A percentile compares a stretch with the other conserved stretches of the same genome.
Conservation (phyloP, 2,113 vertebrate genomes). For the Engraulis encrasicolus region DNA sequence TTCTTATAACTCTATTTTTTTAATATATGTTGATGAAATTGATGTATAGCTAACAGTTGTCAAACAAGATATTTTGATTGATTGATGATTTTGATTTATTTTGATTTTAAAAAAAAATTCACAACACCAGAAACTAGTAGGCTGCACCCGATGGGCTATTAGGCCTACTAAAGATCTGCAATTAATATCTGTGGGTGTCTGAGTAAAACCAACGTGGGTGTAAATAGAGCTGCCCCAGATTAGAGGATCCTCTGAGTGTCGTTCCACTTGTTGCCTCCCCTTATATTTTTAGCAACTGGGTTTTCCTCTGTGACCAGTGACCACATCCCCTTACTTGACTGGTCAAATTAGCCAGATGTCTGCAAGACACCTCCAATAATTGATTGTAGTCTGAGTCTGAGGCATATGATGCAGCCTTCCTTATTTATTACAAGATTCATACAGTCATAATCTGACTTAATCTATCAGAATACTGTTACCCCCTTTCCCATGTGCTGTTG, state of each 20-base stretch:
- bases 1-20: too few species aligned
- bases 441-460: too few species aligned
- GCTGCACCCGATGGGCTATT: too few species aligned
- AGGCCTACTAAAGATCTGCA: background rate
- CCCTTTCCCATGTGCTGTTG: background rate
- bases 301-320: background rate
- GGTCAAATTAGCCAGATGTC: background rate
- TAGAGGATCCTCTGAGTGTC: background rate
- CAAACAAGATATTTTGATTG: too few species aligned
- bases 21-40: too few species aligned
- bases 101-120: too few species aligned
- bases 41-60: too few species aligned
- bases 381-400: background rate
- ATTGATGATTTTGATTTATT: too few species aligned
- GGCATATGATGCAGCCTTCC: background rate
- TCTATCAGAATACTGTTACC: background rate
- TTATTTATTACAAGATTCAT: background rate
- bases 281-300: background rate
- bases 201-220: background rate
- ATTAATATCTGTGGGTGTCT: background rate
- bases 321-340: background rate
- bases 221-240: constrained; percentile 3
- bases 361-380: background rate
- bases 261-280: background rate
- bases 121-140: too few species aligned